phyloP scores from a whole-genome alignment of 2,113 vertebrate species.

The Mesocricetus auratus region DNA sequence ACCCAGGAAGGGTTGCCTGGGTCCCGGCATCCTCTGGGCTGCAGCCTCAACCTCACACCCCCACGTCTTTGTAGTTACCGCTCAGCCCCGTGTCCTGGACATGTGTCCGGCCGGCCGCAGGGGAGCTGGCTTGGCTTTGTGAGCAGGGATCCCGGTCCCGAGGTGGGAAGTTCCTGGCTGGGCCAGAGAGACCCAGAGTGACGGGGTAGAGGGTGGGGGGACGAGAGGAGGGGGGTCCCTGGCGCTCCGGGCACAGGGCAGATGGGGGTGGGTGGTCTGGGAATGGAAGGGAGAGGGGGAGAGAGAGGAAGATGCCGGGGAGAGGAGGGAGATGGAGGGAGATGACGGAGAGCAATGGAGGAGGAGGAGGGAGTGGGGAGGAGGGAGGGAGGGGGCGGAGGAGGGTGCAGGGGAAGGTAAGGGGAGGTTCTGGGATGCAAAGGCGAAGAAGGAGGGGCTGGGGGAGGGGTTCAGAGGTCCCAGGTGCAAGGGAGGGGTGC shows the following conservation, averaged over 20 bases:
- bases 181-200: background rate
- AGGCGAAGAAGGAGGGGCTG: background rate
- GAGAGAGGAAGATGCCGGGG: background rate
- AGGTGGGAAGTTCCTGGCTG: conserved; percentile 65
- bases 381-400: background rate
- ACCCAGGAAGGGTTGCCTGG: background rate
- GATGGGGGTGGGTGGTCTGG: background rate
- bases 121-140: conserved; percentile 35
- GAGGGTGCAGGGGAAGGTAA: background rate
- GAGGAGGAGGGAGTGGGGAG: background rate
- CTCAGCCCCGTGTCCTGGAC: conserved; percentile 64
- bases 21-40: background rate
- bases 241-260: background rate
- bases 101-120: background rate
- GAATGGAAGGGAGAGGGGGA: background rate
- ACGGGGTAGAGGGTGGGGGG: background rate
- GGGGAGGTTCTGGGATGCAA: background rate
- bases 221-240: conserved; percentile 92
- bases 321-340: background rate
- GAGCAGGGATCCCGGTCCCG: background rate
- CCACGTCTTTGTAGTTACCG: conserved; percentile 77
- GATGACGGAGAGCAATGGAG: background rate
- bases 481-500: background rate
- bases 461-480: background rate
- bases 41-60: background rate